These are phyloP conservation scores for Scaptomyza graminum DNA, from an alignment of 1,140 invertebrate genomes.

Conservation along the genomic window DNA sequence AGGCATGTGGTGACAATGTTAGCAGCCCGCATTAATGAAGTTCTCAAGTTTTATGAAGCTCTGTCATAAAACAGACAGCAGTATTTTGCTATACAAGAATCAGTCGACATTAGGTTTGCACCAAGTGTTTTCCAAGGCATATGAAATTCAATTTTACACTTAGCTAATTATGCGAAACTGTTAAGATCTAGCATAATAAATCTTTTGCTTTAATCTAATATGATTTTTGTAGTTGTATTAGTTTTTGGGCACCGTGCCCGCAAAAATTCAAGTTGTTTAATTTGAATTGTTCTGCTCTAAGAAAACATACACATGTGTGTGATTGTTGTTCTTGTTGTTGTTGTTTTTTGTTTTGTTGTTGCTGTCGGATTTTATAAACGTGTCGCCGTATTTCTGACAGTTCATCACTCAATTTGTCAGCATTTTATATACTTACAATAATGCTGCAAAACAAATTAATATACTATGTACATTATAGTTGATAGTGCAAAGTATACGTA, in stretches of 20 bases:
- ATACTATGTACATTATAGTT: background rate
- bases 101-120: background rate
- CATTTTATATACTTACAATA: constrained; percentile 61
- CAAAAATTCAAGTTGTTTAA: constrained; percentile 15
- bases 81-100: constrained; percentile 32
- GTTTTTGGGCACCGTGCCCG: constrained; percentile 65
- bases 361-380: constrained; percentile 35
- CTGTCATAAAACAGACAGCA: constrained; percentile 26
- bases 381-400: constrained; percentile 44
- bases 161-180: constrained; percentile 68
- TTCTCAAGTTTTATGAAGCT: constrained; percentile 13
- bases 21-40: constrained; percentile 6
- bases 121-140: constrained; percentile 6
- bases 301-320: background rate
- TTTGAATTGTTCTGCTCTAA: constrained; percentile 26
- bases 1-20: background rate
- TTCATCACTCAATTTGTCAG: constrained; percentile 64
- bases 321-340: background rate
- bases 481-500: constrained; percentile 67
- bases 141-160: constrained; percentile 53
- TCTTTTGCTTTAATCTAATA: constrained; percentile 51
- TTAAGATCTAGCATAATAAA: constrained; percentile 64
- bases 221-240: constrained; percentile 24
- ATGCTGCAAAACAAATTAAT: constrained; percentile 40
- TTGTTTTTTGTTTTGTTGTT: constrained; percentile 30